Evolutionary conservation across 2,113 vertebrate species (phyloP).

Genomic region (Nesoenas mayeri): DNA sequence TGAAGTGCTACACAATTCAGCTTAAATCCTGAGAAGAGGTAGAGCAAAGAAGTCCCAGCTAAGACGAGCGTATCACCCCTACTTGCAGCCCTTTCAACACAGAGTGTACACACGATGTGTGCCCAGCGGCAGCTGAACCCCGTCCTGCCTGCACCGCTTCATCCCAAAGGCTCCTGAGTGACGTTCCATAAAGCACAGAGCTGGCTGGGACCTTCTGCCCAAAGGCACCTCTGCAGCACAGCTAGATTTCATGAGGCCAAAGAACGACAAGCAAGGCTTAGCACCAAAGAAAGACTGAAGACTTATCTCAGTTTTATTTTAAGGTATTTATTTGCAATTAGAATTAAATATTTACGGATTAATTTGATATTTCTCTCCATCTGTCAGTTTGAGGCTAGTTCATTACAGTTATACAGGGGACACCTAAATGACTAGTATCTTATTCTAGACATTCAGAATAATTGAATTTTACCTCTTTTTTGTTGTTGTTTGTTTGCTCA

Average conservation of each 20-base stretch:
- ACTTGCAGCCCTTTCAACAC: background rate
- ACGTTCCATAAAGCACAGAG: background rate
- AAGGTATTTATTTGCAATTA: background rate
- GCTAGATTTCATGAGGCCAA: background rate
- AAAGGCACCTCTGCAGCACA: background rate
- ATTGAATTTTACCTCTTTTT: background rate
- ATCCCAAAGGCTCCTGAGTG: background rate
- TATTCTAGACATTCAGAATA: background rate
- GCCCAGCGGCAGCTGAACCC: background rate
- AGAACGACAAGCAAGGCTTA: background rate
- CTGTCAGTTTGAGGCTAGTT: background rate
- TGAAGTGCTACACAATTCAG: background rate
- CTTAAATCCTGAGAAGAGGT: background rate
- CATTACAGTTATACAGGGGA: background rate
- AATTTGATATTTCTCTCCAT: background rate
- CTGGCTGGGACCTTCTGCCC: background rate
- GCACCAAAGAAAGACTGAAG: background rate
- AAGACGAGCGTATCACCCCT: background rate
- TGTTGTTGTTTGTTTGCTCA: background rate
- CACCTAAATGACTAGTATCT: background rate
- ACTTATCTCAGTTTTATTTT: background rate
- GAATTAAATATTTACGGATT: conserved; percentile 22
- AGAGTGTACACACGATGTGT: background rate
- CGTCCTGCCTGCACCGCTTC: background rate
- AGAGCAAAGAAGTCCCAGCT: background rate